A percentile compares a stretch with the other conserved stretches of the same genome.
Evolutionary conservation across 2,113 vertebrate species (phyloP).

Genomic region (Emydura subglobosa): DNA sequence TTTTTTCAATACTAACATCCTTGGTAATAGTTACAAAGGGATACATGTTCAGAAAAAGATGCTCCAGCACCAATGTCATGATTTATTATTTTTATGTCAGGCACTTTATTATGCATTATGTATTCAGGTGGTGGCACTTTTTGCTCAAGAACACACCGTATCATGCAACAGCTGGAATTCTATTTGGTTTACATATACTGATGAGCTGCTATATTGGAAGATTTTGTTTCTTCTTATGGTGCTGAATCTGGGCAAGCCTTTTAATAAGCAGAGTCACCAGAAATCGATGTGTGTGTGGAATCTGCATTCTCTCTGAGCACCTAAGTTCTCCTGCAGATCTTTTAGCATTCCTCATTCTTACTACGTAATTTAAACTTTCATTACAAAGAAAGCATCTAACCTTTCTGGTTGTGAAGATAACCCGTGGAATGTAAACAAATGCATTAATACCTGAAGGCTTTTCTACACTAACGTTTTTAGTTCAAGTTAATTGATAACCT

Average conservation of each 20-base stretch:
- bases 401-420: not conserved
- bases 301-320: not conserved
- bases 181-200: not conserved
- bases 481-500: not conserved
- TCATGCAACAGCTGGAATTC: fast-evolving
- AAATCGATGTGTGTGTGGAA: not conserved
- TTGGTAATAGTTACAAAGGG: not conserved
- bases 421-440: not conserved
- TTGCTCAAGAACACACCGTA: fast-evolving
- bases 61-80: not conserved
- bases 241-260: not conserved
- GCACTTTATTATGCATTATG: not conserved
- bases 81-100: not conserved
- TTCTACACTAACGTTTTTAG: not conserved
- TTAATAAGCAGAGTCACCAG: not conserved
- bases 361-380: not conserved
- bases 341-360: not conserved
- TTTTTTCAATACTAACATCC: not conserved
- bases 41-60: fast-evolving
- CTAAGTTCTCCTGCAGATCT: not conserved
- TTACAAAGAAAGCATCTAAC: not conserved
- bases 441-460: not conserved
- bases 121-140: not conserved
- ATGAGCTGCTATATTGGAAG: not conserved
- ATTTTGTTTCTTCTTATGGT: not conserved